Base-by-base conservation (phyloP, 2,888 invertebrate genomes). In the Tridacna crocea region DNA sequence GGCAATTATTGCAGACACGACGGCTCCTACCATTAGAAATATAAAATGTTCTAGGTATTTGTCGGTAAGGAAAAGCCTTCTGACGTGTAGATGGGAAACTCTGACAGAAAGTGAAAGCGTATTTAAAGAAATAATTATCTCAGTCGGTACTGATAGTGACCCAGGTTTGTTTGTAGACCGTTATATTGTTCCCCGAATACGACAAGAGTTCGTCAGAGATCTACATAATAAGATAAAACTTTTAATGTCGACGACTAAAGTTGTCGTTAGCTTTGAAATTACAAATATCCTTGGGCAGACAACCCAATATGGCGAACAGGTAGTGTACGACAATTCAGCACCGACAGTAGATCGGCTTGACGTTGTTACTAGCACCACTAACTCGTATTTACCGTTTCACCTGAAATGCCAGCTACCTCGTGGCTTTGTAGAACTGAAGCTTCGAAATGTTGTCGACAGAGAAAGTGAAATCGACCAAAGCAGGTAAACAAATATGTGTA, bases 51-150 rank as follows among this genome's bases (percentile, higher is more conserved):
- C 88, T 11, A 65, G 82, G 19, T 81, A 79, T 46, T 61, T 88
- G n/a, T 89, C 89, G 6, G 24, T 47, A 0, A 61, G 77, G 0
- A 72, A 83, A 81, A 83, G 88, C 15, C 2, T 81, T 8, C 65
- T 90, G 0, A 78, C 75, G 2, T 88, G 89, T 77, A 72, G 72
- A 0, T 90, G 88, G 89, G 76, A 68, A 6, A 83, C 66, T 22
- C 66, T 87, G 11, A 77, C 77, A 48, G 90, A 90, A 68, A 70
- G 74, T 65, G 90, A 90, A 80, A 90, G 90, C 77, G 27, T 80
- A 13, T 27, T 90, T n/a, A 73, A 82, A 19, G 75, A 76, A 17
- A 72, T 87, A 24, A 70, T 58, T 1, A 79, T 89, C 15, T 87
- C 84, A 13, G 58, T 89, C 13, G 86, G 89, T 12, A 79, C 83